phyloP scores from a whole-genome alignment of 1,140 invertebrate species.

The Papilio polytes region DNA sequence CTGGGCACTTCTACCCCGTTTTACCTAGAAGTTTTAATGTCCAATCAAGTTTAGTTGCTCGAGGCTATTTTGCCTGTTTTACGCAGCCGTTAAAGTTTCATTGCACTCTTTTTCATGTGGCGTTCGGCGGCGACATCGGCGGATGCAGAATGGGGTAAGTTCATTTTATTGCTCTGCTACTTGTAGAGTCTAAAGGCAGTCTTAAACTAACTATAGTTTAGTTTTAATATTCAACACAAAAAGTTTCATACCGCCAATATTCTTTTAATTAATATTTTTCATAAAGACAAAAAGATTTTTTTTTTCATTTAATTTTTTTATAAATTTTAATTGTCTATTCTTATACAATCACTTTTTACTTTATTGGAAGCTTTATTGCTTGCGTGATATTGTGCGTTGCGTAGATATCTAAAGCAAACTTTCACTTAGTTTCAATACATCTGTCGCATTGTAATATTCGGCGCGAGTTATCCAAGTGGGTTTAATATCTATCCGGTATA shows the following conservation, averaged over 20 bases:
- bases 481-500: constrained; percentile 68
- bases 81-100: constrained; percentile 70
- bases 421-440: constrained; percentile 56
- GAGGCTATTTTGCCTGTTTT: constrained; percentile 61
- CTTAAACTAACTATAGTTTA: constrained; percentile 41
- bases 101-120: constrained; percentile 75
- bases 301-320: no score
- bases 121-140: constrained; percentile 52
- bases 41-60: constrained; percentile 61
- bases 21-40: constrained; percentile 64
- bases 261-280: no score
- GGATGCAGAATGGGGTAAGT: constrained; percentile 84
- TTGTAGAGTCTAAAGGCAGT: constrained; percentile 65
- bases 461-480: constrained; percentile 55
- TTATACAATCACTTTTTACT: not conserved
- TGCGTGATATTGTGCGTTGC: not conserved
- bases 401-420: constrained; percentile 17
- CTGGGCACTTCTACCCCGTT: constrained; percentile 47
- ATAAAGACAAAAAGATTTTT: no score
- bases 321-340: no score
- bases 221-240: constrained; percentile 43
- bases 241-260: no score
- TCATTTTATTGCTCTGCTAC: constrained; percentile 63
- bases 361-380: not conserved
- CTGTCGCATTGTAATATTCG: constrained; percentile 65